phyloP scores from a whole-genome alignment of 2,888 invertebrate species.

The Cheilosia pagana region DNA sequence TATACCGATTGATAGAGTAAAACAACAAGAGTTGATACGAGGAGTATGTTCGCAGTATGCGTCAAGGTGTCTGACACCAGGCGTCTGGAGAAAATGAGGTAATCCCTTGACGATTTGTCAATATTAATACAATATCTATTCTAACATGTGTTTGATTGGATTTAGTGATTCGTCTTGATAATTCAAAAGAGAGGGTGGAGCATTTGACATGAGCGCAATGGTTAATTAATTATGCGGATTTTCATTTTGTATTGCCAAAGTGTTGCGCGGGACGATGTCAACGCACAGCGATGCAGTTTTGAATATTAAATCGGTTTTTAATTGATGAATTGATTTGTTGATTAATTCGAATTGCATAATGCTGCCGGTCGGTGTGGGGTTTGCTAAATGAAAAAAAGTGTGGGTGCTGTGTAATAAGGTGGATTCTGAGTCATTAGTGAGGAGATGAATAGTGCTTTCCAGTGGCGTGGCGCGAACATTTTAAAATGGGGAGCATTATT shows the following conservation, averaged over 20 bases:
- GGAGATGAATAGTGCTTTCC: neutral
- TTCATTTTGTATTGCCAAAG: slow-evolving; percentile 14
- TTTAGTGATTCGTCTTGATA: slow-evolving; percentile 28
- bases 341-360: slow-evolving; percentile 54
- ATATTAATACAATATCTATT: slow-evolving; percentile 43
- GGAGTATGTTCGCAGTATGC: slow-evolving; percentile 35
- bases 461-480: too few relatives aligned
- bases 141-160: slow-evolving; percentile 56
- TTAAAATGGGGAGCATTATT: too few relatives aligned
- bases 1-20: slow-evolving; percentile 13
- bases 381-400: neutral
- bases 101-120: slow-evolving; percentile 67
- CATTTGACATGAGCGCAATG: slow-evolving; percentile 19
- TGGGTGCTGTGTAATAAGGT: neutral
- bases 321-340: slow-evolving; percentile 57
- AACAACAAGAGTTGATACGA: slow-evolving; percentile 3
- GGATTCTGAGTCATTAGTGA: neutral
- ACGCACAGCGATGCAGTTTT: slow-evolving; percentile 49
- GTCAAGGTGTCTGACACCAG: slow-evolving; percentile 61
- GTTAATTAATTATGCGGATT: slow-evolving; percentile 61
- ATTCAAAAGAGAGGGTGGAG: neutral
- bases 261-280: slow-evolving; percentile 29
- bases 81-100: slow-evolving; percentile 65
- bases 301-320: slow-evolving; percentile 62
- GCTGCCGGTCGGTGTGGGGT: neutral